Percentiles rank a stretch among this genome's conserved stretches.
Conservation (phyloP, 2,113 vertebrate species). For the Rhinopomastus cyanomelas region DNA sequence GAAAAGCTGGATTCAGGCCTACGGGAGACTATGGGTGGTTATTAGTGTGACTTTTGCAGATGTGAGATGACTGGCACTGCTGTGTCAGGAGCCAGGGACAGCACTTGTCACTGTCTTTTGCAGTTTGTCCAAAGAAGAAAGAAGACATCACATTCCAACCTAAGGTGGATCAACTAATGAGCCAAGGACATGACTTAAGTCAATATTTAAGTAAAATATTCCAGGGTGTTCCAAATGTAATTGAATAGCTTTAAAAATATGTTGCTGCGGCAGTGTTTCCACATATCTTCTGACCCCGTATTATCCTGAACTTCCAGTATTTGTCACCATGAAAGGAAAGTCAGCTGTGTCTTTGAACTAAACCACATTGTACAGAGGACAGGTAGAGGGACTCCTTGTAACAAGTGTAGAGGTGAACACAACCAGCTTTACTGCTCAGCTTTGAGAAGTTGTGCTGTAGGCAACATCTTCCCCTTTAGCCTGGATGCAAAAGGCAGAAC, state of each 20-base stretch:
- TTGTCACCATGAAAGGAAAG: not conserved
- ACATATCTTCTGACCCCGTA: not conserved
- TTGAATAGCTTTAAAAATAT: not conserved
- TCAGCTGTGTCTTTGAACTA: not conserved
- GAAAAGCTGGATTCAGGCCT: not conserved
- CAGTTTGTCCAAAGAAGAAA: not conserved
- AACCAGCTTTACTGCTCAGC: not conserved
- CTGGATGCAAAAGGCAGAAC: not conserved
- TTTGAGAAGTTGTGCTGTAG: not conserved
- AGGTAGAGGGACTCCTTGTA: not conserved
- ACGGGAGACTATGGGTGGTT: not conserved
- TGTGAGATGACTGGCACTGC: not conserved
- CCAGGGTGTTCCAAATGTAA: not conserved
- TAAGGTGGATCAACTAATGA: not conserved
- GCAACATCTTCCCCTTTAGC: not conserved
- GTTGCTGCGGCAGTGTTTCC: not conserved
- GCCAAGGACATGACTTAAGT: not conserved
- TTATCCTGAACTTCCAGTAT: not conserved
- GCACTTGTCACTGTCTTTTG: not conserved
- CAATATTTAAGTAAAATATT: not conserved
- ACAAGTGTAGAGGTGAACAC: not conserved
- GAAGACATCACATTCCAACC: not conserved
- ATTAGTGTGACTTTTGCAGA: not conserved
- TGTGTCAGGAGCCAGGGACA: not conserved
- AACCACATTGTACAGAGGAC: not conserved